Evolutionary conservation across 2,888 invertebrate genomes (phyloP), one percentile per base, ranked within the genome.

Genomic region (Hirtodrosophila duncani): DNA sequence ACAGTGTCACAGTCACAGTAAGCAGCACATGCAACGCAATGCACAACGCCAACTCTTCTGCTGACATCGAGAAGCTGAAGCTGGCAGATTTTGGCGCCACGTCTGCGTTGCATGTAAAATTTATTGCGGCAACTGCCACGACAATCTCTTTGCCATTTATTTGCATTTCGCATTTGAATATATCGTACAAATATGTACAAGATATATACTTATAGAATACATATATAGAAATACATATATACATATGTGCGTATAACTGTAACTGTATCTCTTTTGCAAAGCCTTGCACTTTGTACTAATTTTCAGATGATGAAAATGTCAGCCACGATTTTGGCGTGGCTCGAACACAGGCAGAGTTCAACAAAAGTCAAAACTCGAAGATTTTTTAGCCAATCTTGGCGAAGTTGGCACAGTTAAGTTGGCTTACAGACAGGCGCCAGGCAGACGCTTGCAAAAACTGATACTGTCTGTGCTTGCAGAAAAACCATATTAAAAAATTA

Each of bases 61-160:
- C 67, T 68, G 66, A 68, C 69, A 69, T 51, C 74, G 69, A n/a
- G n/a, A n/a, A n/a, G n/a, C n/a, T n/a, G n/a, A 59, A 55, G 63
- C 74, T 71, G 71, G 65, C 77, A 75, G 58, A 57, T 72, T 66
- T 68, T 69, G 72, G 72, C 72, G 72, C 72, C 72, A 74, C 52
- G 77, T 72, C 77, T 64, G 67, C 52, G 72, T 61, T 60, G 72
- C 78, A 69, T 61, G 65, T 70, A 39, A 49, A 71, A 71, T 75
- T 71, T 71, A 71, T 71, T 58, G 66, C 75, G 67, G 46, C 58
- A 61, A 61, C 69, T 60, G 67, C 63, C 50, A 56, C 64, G 71
- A 67, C 71, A 71, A 71, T 75, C 75, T 75, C 68, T 51, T 67
- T 56, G 71, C 71, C 59, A 58, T 75, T 67, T 71, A 70, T 74